Percentiles rank a stretch among this genome's conserved stretches.
These are phyloP conservation scores for Bubalus kerabau DNA, from an alignment of 2,113 vertebrate genomes.

Conservation along the genomic window DNA sequence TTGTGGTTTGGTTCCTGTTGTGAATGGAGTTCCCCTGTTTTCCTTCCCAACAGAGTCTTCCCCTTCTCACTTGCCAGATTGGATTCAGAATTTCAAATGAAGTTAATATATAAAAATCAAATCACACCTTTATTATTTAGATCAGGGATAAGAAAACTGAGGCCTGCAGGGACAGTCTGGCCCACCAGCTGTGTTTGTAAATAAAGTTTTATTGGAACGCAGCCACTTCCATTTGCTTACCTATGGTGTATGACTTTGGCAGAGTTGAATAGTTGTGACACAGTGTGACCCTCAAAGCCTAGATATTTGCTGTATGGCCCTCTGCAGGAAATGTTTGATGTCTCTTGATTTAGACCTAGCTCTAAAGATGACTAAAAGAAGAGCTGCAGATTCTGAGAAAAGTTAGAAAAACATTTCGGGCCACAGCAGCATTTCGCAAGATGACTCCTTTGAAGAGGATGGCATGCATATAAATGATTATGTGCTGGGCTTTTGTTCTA, in stretches of 20 bases:
- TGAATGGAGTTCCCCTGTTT: not conserved
- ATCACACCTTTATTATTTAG: constrained; percentile 11
- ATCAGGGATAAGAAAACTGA: not conserved
- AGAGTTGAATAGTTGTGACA: not conserved
- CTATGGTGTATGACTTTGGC: not conserved
- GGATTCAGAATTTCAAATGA: not conserved
- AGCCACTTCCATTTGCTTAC: not conserved
- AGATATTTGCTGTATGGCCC: not conserved
- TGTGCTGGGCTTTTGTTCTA: not conserved
- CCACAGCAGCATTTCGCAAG: not conserved
- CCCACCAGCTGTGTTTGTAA: not conserved
- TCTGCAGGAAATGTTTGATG: not conserved
- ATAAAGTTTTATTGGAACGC: constrained; percentile 21
- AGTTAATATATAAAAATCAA: not conserved
- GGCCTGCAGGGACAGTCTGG: not conserved
- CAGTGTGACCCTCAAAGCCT: not conserved
- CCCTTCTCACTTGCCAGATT: not conserved
- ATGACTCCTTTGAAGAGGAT: not conserved
- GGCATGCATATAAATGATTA: not conserved
- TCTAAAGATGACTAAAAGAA: not conserved
- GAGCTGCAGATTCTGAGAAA: not conserved
- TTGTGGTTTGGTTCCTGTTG: not conserved
- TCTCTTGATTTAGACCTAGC: not conserved
- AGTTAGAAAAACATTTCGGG: not conserved
- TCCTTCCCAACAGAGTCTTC: not conserved